Percentiles rank a stretch among this genome's conserved stretches.
phyloP scores from a whole-genome alignment of 2,113 vertebrate species.

The Melanerpes formicivorus region DNA sequence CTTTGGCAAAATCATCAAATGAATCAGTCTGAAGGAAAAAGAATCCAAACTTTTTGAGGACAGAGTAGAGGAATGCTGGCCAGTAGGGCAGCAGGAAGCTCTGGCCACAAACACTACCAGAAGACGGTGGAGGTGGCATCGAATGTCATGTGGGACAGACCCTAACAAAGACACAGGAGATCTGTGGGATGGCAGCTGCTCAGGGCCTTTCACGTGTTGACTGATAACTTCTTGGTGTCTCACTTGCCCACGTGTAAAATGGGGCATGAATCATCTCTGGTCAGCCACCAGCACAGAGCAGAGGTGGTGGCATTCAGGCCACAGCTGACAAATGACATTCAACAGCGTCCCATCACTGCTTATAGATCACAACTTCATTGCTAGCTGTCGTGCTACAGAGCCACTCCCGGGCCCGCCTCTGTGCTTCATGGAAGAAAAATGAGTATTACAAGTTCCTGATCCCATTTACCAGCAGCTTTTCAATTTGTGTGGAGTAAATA shows the following conservation, averaged over 20 bases:
- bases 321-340: not conserved
- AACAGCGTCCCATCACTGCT: not conserved
- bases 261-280: fast-evolving
- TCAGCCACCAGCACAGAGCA: not conserved
- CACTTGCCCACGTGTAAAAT: not conserved
- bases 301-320: fast-evolving
- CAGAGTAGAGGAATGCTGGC: not conserved
- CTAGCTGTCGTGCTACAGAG: not conserved
- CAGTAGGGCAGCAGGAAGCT: not conserved
- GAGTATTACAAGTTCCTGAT: not conserved
- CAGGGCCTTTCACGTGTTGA: not conserved
- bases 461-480: not conserved
- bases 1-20: not conserved
- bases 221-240: not conserved
- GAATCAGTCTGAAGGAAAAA: fast-evolving
- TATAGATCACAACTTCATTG: not conserved
- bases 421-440: not conserved
- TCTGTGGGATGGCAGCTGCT: not conserved
- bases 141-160: fast-evolving
- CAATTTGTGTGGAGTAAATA: conserved; percentile 20
- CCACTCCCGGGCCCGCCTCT: not conserved
- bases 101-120: not conserved
- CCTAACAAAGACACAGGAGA: not conserved
- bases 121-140: not conserved
- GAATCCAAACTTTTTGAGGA: not conserved